Evolutionary conservation across 2,113 vertebrate species (phyloP), one percentile per base, ranked within the genome.

Genomic region (Leucosticte australis): DNA sequence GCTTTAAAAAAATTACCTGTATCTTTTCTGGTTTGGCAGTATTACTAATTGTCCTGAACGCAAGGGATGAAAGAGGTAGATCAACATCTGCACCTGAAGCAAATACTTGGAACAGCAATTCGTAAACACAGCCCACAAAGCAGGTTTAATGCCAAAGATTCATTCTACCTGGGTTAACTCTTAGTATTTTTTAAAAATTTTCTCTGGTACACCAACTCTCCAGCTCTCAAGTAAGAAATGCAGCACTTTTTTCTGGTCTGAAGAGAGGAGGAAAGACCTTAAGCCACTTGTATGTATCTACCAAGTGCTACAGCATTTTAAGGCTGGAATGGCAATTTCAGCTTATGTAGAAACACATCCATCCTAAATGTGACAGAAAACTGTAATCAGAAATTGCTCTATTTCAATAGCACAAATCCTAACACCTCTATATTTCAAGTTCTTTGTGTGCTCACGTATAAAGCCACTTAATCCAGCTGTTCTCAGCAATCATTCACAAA

Each of bases 401-500:
- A 30, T 77, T 91, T 81, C 75, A 95, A 64, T 1, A 93, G 87
- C 46, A 70, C 42, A 65, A 53, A 90, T 74, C 49, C 77, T 79
- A 94, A 82, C 62, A 94, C 74, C 59, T 94, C 78, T 83, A 3
- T 80, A 77, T 83, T 92, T 90, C 89, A 8, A 60, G 81, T 73
- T 91, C 91, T 95, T 91, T 92, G 81, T 94, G 84, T 23, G 60
- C 67, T 90, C 59, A 35, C 68, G 63, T 50, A 93, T 84, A 71
- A 93, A 95, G 85, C 68, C 2, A 5, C 76, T 93, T 74, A 94
- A 93, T 92, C 94, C 92, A 94, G 82, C 79, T 88, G 79, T 64
- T 95, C 88, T 64, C 93, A 78, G 83, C 64, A 83, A 88, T 76
- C 94, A 96, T 89, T 95, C 92, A 86, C 90, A 93, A 94, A 91